Percentiles rank a stretch among this genome's conserved stretches.
These are phyloP conservation scores for Spodoptera litura DNA, from an alignment of 1,140 invertebrate species.

Conservation along the genomic window DNA sequence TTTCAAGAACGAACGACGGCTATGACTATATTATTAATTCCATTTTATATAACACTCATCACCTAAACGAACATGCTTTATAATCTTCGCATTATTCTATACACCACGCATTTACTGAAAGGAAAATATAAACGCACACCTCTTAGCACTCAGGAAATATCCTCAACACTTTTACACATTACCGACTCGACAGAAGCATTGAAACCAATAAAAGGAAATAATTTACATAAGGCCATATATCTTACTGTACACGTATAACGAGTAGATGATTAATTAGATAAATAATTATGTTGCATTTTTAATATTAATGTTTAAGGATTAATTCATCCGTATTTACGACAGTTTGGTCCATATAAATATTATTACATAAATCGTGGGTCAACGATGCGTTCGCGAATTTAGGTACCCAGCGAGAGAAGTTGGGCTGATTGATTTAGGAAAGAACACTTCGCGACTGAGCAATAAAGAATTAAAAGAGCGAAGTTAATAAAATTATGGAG, in stretches of 20 bases:
- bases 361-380: constrained; percentile 79
- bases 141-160: constrained; percentile 45
- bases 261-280: constrained; percentile 84
- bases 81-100: constrained; percentile 64
- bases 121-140: constrained; percentile 41
- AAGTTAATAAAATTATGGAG: constrained; percentile 26
- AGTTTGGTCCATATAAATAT: constrained; percentile 85
- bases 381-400: constrained; percentile 66
- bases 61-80: constrained; percentile 72
- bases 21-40: constrained; percentile 66
- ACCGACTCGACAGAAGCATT: constrained; percentile 75
- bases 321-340: constrained; percentile 82
- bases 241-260: constrained; percentile 84
- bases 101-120: constrained; percentile 65
- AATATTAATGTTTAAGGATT: constrained; percentile 82
- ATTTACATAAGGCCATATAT: constrained; percentile 85
- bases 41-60: constrained; percentile 77
- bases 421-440: neutral
- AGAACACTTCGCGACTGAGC: constrained; percentile 19
- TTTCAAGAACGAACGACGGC: constrained; percentile 52
- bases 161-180: constrained; percentile 67
- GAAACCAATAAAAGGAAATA: constrained; percentile 78
- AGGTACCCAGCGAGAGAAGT: constrained; percentile 69
- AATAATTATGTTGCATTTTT: constrained; percentile 77
- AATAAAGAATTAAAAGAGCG: constrained; percentile 10